Base-by-base conservation (phyloP, 2,113 vertebrate species). In the Campylomormyrus tamandua region DNA sequence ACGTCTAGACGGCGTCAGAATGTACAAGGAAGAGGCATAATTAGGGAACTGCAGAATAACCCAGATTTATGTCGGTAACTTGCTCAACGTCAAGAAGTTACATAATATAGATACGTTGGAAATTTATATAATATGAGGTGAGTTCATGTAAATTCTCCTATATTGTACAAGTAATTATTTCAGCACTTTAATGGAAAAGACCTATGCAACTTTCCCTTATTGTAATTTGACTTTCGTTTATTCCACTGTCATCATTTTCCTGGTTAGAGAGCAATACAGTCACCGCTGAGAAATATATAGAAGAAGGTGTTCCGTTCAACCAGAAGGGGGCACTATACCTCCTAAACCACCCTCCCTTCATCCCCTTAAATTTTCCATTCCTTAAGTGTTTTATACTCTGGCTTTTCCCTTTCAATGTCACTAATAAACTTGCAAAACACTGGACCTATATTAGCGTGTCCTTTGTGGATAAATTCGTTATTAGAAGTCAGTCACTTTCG, bases 381-480 rank as follows among this genome's bases (percentile, higher is more conserved):
- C 5, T 42, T 42, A 45, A 45, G 45, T 39, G 24, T 24, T 84
- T 46, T 84, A 89, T 90, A 86, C 42, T 89, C 13, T 27, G n/a
- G 21, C 80, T 86, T 89, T 83, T 46, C 62, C 17, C 48, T 4
- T 15, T 56, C 52, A 7, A 77, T 19, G 50, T 74, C 42, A 88
- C 88, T 46, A 53, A 74, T 11, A 62, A 85, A 92, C 46, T 84
- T 1, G 49, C 24, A 39, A 62, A 89, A 46, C 39, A 87, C 35
- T 46, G 77, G 42, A 58, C 88, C 80, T 85, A 85, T 50, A 85
- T 70, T 87, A 39, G 27, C 66, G 77, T 83, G 74, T 58, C 42
- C 88, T 89, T 92, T 87, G 90, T 91, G 83, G 90, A 91, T 90
- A 93, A 90, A 90, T 91, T 90, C 77, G 90, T 90, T 87, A 92